These are phyloP conservation scores for Nesidiocoris tenuis DNA, from an alignment of 2,888 invertebrate species.

Conservation along the genomic window DNA sequence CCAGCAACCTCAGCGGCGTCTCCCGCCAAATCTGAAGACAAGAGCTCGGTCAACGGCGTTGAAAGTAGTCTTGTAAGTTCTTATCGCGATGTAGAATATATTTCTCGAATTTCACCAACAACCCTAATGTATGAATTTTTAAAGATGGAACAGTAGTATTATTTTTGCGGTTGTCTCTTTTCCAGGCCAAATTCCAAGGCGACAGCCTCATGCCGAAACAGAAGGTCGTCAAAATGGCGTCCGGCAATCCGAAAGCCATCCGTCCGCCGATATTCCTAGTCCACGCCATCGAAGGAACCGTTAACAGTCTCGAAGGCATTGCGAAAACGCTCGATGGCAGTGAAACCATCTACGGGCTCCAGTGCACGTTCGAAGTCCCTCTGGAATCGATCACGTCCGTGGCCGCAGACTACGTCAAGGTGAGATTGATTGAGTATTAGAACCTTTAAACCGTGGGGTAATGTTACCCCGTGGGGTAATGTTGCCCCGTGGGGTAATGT, in stretches of 20 bases:
- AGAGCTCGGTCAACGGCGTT: slow-evolving; percentile 18
- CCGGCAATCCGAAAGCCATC: slow-evolving; percentile 39
- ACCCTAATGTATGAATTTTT: no score
- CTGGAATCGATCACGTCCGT: slow-evolving; percentile 68
- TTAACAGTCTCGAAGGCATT: slow-evolving; percentile 68
- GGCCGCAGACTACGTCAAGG: slow-evolving; percentile 68
- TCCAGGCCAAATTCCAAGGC: slow-evolving; percentile 35
- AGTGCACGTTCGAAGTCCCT: slow-evolving; percentile 78
- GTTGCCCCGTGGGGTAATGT: no score
- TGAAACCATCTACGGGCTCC: slow-evolving; percentile 82
- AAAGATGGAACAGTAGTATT: no score
- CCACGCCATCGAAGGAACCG: slow-evolving; percentile 88
- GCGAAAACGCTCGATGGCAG: slow-evolving; percentile 67
- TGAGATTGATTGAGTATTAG: no score
- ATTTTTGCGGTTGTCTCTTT: no score
- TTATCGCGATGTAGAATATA: no score
- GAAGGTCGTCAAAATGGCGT: slow-evolving; percentile 46
- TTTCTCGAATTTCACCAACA: no score
- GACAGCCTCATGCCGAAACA: slow-evolving; percentile 45
- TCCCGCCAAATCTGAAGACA: neutral
- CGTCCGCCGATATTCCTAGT: slow-evolving; percentile 60
- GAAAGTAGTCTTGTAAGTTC: slow-evolving; percentile 22
- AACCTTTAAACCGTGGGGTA: no score
- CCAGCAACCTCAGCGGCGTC: neutral
- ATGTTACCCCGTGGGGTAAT: no score